Percentiles rank a stretch among this genome's conserved stretches.
These are phyloP conservation scores for Philopotamus ludificatus DNA, from an alignment of 1,140 invertebrate species.

Conservation along the genomic window DNA sequence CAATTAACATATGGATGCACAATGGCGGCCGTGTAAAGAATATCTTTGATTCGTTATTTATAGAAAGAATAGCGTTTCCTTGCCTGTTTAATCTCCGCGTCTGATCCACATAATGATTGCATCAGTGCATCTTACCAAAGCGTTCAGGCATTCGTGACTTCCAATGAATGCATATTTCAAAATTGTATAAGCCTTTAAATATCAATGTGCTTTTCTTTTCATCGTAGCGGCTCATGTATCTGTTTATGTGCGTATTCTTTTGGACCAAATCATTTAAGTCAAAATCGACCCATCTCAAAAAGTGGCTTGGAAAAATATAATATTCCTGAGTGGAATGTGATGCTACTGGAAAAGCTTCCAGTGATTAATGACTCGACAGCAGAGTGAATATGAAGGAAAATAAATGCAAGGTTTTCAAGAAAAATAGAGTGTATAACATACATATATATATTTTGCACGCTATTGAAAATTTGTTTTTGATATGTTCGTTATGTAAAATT, in stretches of 20 bases:
- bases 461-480: no score
- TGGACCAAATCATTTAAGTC: not conserved
- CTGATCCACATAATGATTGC: constrained; percentile 10
- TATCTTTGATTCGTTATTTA: not conserved
- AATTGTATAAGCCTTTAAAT: not conserved
- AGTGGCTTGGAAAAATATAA: not conserved
- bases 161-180: not conserved
- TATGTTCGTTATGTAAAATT: no score
- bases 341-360: not conserved
- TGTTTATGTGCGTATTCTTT: not conserved
- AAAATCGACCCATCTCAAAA: not conserved
- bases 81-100: not conserved
- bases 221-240: no score
- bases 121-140: not conserved
- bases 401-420: not conserved
- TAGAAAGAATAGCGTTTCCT: not conserved
- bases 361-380: not conserved
- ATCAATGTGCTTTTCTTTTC: no score
- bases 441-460: no score
- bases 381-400: not conserved
- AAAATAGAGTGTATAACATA: no score
- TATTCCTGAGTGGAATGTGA: not conserved
- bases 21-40: no score
- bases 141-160: not conserved
- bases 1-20: no score